Percentiles rank a stretch among this genome's conserved stretches.
Evolutionary conservation across 1,140 invertebrate genomes (phyloP).

Genomic region (Orchesella cincta): DNA sequence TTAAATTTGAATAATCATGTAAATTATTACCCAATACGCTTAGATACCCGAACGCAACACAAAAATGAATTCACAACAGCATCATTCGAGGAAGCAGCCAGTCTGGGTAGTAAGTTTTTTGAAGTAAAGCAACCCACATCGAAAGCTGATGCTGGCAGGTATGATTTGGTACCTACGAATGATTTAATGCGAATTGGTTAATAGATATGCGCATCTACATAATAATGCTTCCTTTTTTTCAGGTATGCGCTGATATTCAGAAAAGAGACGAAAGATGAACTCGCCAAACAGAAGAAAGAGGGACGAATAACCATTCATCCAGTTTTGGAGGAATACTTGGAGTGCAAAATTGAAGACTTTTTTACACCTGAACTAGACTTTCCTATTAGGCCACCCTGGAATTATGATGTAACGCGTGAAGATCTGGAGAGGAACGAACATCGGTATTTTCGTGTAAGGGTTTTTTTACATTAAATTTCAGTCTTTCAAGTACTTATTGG

Average conservation of each 20-base stretch:
- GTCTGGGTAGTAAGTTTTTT: not conserved
- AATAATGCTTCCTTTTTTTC: conserved; percentile 27
- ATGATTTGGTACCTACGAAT: not conserved
- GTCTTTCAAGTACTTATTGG: conserved; percentile 7
- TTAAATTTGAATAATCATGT: not conserved
- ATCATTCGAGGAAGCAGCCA: not conserved
- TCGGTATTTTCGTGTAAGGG: conserved; percentile 70
- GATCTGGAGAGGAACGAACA: conserved; percentile 74
- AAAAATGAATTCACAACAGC: not conserved
- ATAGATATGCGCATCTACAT: not conserved
- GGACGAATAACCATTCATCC: conserved; percentile 63
- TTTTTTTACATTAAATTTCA: not conserved
- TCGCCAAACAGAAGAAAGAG: conserved; percentile 65
- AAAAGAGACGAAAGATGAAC: conserved; percentile 69
- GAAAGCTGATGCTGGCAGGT: not conserved
- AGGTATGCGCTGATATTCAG: conserved; percentile 75
- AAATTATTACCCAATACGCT: not conserved
- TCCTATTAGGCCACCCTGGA: conserved; percentile 80
- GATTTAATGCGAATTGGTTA: too few species aligned
- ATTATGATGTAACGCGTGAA: conserved; percentile 69
- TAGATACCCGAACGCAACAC: not conserved
- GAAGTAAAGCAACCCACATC: not conserved
- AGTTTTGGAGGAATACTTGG: conserved; percentile 64
- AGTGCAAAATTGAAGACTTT: conserved; percentile 70
- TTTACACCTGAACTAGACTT: conserved; percentile 75